Base-by-base conservation (phyloP, 2,888 invertebrate species). In the Anorthoa munda region DNA sequence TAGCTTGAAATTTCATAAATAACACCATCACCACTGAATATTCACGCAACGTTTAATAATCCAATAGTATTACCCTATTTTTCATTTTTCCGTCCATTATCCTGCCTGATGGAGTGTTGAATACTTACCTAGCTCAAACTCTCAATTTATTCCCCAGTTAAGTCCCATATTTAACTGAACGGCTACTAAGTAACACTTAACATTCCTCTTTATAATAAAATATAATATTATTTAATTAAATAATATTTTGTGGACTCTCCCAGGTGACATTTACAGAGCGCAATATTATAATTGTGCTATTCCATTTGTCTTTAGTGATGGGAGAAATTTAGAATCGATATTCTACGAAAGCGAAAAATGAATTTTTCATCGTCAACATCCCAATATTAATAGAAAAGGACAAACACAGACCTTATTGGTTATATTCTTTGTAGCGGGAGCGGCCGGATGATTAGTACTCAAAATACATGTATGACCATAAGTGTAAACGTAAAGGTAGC, bases 111-210 rank as follows among this genome's bases (percentile, higher is more conserved):
- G n/a, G n/a, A 48, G 31, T 15, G 4, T 46, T 5, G 23, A 31
- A 72, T 23, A 75, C 12, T 46, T 31, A 74, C 12, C 26, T 15
- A 59, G 18, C 45, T 31, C 18, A 50, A 72, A 59, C 18, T 50
- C n/a, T 17, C 5, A 50, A 21, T 72, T 51, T 26, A 74, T 74
- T 74, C 18, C 60, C 75, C 26, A 45, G 60, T 26, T 31, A 46
- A 12, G 1, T 61, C 61, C 23, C n/a, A 53, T 61, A 56, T 46
- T 51, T 74, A n/a, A 58, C 26, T 17, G 3, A 76, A 21, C 7
- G 18, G 21, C 13, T 9, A 21, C 77, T 51, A 17, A 65, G 63
- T 23, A 55, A 13, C 76, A 66, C 58, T 51, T 66, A 50, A 0
- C 3, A 46, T 66, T 58, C 12, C 26, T 12, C 58, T 75, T 46